Evolutionary conservation across 2,888 invertebrate genomes (phyloP), one percentile per base, ranked within the genome.

Genomic region (Erebia palarica): DNA sequence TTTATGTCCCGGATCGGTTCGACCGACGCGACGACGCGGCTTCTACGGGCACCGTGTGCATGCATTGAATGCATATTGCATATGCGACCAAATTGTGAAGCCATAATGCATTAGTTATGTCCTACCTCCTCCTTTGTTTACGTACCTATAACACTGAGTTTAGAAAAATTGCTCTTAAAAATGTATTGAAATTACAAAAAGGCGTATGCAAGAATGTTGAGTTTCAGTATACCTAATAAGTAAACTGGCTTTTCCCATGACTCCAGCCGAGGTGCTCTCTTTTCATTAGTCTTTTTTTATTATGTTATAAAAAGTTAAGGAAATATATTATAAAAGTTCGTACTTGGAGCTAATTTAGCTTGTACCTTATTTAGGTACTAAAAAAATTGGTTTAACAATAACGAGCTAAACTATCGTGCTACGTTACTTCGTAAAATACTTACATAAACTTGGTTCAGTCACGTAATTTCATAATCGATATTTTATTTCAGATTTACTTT

Each of bases 1-100:
- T 80, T 82, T 83, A 85, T 84, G 79, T 74, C 70, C 73, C 79
- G 79, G 76, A 81, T 82, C 80, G 78, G 84, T 79, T 78, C 76
- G 80, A 63, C 49, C 49, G 63, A 63, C 63, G 63, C 49, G 63
- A 63, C 63, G 63, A 79, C 75, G 76, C 69, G 75, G 65, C 75
- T 53, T 68, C 68, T 75, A 76, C 70, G 73, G 75, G 68, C 74
- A 67, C 44, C 73, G 74, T 21, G 73, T 77, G 58, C 73, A 70
- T 72, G 64, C 71, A 61, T n/a, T 57, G 57, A 21, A 57, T 69
- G 63, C 70, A 66, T 65, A 65, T 63, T 63, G 63, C 53, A 65
- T 55, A 55, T 61, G 36, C 73, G 70, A 70, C 72, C 64, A 73
- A 72, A 75, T 75, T 75, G 72, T 73, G 49, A 70, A 69, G 74